These are phyloP conservation scores for Polyommatus icarus DNA, from an alignment of 2,888 invertebrate genomes.

Conservation along the genomic window DNA sequence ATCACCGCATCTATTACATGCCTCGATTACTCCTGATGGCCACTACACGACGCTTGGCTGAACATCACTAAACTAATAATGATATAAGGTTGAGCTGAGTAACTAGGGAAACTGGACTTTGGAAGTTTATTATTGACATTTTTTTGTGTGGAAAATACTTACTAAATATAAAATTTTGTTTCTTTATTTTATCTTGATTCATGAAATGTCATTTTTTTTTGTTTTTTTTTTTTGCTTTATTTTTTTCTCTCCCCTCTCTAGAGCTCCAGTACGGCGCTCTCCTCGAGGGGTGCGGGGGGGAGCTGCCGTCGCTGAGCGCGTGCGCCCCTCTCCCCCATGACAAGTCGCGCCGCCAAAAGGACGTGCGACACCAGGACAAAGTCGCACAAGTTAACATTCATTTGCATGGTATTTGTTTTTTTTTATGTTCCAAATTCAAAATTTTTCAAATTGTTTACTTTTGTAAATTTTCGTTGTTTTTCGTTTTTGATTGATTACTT, in stretches of 20 bases:
- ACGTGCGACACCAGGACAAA: conserved; percentile 86
- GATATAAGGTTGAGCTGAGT: background rate
- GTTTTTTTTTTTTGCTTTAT: conserved; percentile 45
- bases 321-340: conserved; percentile 79
- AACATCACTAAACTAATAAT: conserved; percentile 6
- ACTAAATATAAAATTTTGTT: background rate
- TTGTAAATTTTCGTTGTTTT: background rate
- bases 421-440: conserved; percentile 5
- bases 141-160: no score
- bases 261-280: conserved; percentile 81
- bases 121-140: no score
- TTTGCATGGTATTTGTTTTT: conserved; percentile 85
- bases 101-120: background rate
- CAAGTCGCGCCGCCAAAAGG: conserved; percentile 82
- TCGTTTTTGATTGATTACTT: background rate
- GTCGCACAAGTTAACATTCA: conserved; percentile 90
- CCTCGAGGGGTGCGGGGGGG: conserved; percentile 79
- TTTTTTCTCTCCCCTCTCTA: conserved; percentile 54
- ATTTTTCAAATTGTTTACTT: conserved; percentile 5
- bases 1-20: conserved; percentile 20
- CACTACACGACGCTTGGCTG: background rate
- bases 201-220: conserved; percentile 40
- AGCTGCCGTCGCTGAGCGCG: conserved; percentile 72
- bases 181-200: background rate
- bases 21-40: conserved; percentile 17